Base-by-base conservation (phyloP, 2,797 vertebrate species). In the Manis javanica region DNA sequence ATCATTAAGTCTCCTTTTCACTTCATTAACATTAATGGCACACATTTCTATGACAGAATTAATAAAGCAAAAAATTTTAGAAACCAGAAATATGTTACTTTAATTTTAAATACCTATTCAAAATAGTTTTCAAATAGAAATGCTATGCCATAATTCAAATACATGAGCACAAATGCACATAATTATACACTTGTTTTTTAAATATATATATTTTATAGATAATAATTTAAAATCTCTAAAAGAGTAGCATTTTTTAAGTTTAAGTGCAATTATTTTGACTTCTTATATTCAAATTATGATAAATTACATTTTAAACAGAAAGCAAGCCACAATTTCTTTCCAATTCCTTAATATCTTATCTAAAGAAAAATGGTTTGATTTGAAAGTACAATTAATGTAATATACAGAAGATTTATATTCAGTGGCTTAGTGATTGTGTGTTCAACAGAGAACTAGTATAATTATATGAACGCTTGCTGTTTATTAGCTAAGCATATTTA, bases 251-350 rank as follows among this genome's bases (percentile, higher is more conserved):
- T 34, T 86, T 92, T 64, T 82, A 23, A 87, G 57, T 69, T 88
- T 37, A 37, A 37, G 53, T 71, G 24, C 31, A 97, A 64, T 88
- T 78, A 91, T 55, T 93, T 42, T 71, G 64, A 51, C 26, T 92
- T 86, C 55, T 68, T 66, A 66, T 87, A 69, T 19, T 12, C 66
- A 81, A 84, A 79, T 90, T 92, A 79, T 51, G 46, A 59, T 53
- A 91, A 96, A 85, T 64, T 87, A 46, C 4, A 68, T 63, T 87
- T 78, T 34, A 97, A 97, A 71, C 4, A 68, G 12, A 95, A 93
- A 93, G 8, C 74, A 5, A 39, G 1, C 10, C 29, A 18, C 31
- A 2, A 81, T 86, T 94, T 97, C 3, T 83, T 95, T 91, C 24
- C 16, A 75, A 18, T 93, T 95, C 13, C 37, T 29, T 61, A 31